Evolutionary conservation across 2,888 invertebrate genomes (phyloP), one percentile per base, ranked within the genome.

Genomic region (Macrostomum cliftonense): DNA sequence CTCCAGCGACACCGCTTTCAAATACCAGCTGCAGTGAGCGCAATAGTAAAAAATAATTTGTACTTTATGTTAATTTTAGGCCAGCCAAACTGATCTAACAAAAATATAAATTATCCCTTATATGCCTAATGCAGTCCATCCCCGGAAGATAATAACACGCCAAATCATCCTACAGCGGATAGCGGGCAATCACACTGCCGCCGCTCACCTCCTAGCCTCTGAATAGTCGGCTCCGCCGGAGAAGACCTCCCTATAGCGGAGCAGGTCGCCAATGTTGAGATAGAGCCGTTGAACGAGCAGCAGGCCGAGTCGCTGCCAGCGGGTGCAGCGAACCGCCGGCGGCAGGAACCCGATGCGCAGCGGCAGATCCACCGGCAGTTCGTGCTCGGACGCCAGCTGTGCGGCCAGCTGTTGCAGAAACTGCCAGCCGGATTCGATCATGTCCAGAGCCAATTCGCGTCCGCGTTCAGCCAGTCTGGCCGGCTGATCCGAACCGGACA

Each of bases 1-100:
- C 71, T 88, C 84, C 40, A 91, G 78, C 70, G 83, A 82, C 65
- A 87, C 84, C 12, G 93, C 88, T 73, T 85, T 86, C 53, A 84
- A 78, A 67, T 95, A 95, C 80, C 83, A 89, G 61, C 81, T 67
- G 56, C 7, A 58, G 54, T n/a, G n/a, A n/a, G 16, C 37, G 40
- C 16, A 47, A 17, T n/a, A n/a, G n/a, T n/a, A n/a, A n/a, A n/a
- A n/a, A n/a, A n/a, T n/a, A n/a, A n/a, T n/a, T n/a, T n/a, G n/a
- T n/a, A n/a, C n/a, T n/a, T n/a, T n/a, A n/a, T n/a, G 13, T 16
- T 12, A 51, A 51, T 13, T 12, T 21, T 28, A 53, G 16, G n/a
- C 1, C 13, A 13, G 12, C 37, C 17, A 45, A 13, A 39, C 12
- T 45, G 37, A 39, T 12, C 12, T 13, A 12, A n/a, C 13, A 49